phyloP scores from a whole-genome alignment of 2,888 invertebrate genomes.

The Pomacea canaliculata region DNA sequence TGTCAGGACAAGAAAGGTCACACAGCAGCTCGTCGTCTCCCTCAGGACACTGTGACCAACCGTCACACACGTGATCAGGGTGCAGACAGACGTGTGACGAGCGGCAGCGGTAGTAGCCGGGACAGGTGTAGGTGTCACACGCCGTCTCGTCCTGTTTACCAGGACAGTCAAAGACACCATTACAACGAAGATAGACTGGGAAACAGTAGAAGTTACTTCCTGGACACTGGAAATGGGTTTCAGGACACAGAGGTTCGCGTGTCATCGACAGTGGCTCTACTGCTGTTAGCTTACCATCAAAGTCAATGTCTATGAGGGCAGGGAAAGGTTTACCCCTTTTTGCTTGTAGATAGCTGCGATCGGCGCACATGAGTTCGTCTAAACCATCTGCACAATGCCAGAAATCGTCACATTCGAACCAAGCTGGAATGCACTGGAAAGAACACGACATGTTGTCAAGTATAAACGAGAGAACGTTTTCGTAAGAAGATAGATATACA shows the following conservation, averaged over 20 bases:
- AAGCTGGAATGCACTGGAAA: too few species aligned
- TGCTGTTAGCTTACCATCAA: too few species aligned
- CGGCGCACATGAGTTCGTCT: too few species aligned
- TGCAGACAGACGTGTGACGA: background rate
- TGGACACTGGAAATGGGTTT: constrained; percentile 2
- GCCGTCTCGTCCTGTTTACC: background rate
- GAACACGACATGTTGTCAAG: too few species aligned
- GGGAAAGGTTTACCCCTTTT: too few species aligned
- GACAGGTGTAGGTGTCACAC: constrained; percentile 1
- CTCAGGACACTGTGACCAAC: background rate
- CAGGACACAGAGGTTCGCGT: background rate
- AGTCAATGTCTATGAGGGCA: too few species aligned
- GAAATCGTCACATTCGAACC: too few species aligned
- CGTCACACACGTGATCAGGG: background rate
- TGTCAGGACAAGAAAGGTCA: background rate
- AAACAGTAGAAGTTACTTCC: background rate
- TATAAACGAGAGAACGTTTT: too few species aligned
- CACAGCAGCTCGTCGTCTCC: background rate
- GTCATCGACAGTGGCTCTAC: too few species aligned
- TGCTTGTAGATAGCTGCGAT: too few species aligned
- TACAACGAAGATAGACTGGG: background rate
- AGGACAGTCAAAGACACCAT: background rate
- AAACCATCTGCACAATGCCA: too few species aligned
- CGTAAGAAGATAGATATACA: too few species aligned
- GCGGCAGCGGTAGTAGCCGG: background rate